Base-by-base conservation (phyloP, 2,888 invertebrate species). In the Ophion ventricosus region DNA sequence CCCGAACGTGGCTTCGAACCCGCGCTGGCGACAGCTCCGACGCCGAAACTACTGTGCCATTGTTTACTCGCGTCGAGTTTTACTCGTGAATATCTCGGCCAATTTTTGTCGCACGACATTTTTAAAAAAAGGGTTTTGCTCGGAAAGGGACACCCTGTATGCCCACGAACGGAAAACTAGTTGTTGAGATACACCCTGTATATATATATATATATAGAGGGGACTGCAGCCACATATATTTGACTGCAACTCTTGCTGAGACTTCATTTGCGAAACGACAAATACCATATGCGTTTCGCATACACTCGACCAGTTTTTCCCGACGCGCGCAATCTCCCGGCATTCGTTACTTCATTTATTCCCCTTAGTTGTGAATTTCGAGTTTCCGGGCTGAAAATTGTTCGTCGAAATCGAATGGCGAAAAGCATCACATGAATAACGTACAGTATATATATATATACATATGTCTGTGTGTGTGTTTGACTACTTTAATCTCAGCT, bases 221-320 rank as follows among this genome's bases (percentile, higher is more conserved):
- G n/a, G n/a, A 2, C 17, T 49, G 2, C 14, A 14, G 2, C 1
- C 17, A 17, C 14, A 17, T 49, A 49, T 49, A 17, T 40, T 7
- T 49, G 74, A 29, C 11, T 73, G 43, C 20, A 26, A 66, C 84
- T 82, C 82, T 79, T 64, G 82, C 75, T 75, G 84, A 79, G 76
- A 84, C 84, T 84, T 84, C 84, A 82, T 84, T 84, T 84, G 84
- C 84, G 79, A 84, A 70, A 78, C 84, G 84, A 84, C 84, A 84
- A 84, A 84, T 74, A 78, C 73, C 11, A 64, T 73, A 66, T 77
- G 29, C 5, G 56, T 74, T 43, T 29, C 61, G 43, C 72, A 40
- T 40, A 54, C 57, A 49, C 59, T 63, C 70, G 40, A 66, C 66
- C 70, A 70, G 61, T 40, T 78, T 67, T 70, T 40, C 23, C 76